Evolutionary conservation across 1,140 invertebrate genomes (phyloP), one percentile per base, ranked within the genome.

Genomic region (Drosophila paulistorum): DNA sequence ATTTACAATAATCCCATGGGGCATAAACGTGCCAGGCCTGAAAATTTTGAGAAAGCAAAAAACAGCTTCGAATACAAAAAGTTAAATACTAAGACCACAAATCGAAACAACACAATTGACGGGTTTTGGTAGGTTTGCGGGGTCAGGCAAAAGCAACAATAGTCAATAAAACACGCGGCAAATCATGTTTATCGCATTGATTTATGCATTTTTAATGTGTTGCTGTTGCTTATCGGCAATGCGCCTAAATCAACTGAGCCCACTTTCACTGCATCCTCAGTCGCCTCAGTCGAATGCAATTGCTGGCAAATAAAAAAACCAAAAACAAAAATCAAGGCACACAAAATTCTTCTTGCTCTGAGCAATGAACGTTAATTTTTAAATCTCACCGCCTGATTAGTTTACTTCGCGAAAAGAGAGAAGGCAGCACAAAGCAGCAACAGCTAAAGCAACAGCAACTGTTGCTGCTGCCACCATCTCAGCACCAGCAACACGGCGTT

Each of bases 161-260:
- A 89, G 90, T 90, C 90, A 91, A 91, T 91, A 91, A 91, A 91
- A 91, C 90, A 91, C 84, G 90, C 81, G 79, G 86, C 87, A 90
- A 91, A 91, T 91, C 90, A 91, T 91, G 90, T 90, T 91, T 91
- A 91, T 91, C 90, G 90, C 90, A 86, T 91, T 91, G 90, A 91
- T 91, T 91, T 91, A 91, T 91, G 90, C 81, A 91, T 91, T 91
- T 91, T 91, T 91, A 91, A 91, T 91, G 90, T 89, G 90, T 91
- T 90, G 87, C 84, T 74, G 76, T 90, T 90, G 84, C 87, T 91
- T 91, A 91, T 91, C 90, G 81, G 58, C 82, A 82, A 80, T 84
- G 79, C 65, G 87, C 77, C 77, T 90, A 89, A 91, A 91, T 90
- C 86, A 91, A 83, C 65, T 55, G 37, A 62, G 42, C 76, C 67